Evolutionary conservation across 1,140 invertebrate genomes (phyloP).

Genomic region (Lethrus apterus): DNA sequence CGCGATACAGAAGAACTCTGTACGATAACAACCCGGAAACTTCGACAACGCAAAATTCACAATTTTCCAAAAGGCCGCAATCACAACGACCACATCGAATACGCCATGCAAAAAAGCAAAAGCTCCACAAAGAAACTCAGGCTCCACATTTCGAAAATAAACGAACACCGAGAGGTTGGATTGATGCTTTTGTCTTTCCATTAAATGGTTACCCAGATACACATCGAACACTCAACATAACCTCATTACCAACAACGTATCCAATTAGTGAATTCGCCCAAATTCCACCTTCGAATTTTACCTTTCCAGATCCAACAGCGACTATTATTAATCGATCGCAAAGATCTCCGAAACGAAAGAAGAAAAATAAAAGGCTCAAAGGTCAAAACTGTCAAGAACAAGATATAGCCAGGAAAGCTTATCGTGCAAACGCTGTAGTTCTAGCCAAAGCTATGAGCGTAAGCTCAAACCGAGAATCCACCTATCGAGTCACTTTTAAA

Average conservation of each 20-base stretch:
- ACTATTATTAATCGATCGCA: slow-evolving; percentile 20
- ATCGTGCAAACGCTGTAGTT: slow-evolving; percentile 31
- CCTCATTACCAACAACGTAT: slow-evolving; percentile 3
- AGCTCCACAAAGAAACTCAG: too few relatives aligned
- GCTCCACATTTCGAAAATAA: too few relatives aligned
- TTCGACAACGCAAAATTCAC: too few relatives aligned
- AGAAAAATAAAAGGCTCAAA: slow-evolving; percentile 11
- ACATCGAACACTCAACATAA: slow-evolving; percentile 8
- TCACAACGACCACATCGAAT: too few relatives aligned
- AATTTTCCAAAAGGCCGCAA: too few relatives aligned
- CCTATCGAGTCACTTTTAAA: slow-evolving; percentile 28
- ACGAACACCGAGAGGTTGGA: slow-evolving; percentile 5
- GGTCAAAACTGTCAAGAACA: slow-evolving; percentile 24
- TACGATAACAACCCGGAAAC: too few relatives aligned
- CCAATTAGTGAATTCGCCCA: neutral
- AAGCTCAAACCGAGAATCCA: slow-evolving; percentile 23
- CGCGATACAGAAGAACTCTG: too few relatives aligned
- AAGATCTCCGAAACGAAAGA: slow-evolving; percentile 20
- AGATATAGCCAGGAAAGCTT: slow-evolving; percentile 32
- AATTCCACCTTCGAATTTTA: neutral
- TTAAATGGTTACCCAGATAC: slow-evolving; percentile 1
- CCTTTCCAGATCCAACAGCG: neutral
- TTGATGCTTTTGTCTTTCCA: slow-evolving; percentile 1
- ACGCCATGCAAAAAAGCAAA: too few relatives aligned
- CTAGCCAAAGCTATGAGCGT: slow-evolving; percentile 30